Conservation (phyloP, 92 coral and sea anemone species). For the Zoanthus sociatus region DNA sequence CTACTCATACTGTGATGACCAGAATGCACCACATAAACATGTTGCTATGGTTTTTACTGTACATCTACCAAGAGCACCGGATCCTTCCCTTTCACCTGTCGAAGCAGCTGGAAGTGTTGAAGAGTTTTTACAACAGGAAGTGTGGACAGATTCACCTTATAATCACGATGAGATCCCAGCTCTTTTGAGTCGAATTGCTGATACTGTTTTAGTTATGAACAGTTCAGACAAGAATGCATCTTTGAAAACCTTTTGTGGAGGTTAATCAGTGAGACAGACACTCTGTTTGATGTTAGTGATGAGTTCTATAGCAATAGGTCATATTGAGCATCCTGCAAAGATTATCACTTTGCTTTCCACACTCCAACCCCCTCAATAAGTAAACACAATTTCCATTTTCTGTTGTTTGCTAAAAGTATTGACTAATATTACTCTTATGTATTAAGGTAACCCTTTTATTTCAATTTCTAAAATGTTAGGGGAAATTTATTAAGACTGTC, state of each 20-base stretch:
- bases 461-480: no score
- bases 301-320: neutral
- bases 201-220: slow-evolving; percentile 75
- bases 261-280: neutral
- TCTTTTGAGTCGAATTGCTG: slow-evolving; percentile 85
- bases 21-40: slow-evolving; percentile 82
- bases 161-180: slow-evolving; percentile 79
- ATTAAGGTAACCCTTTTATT: no score
- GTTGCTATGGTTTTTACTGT: slow-evolving; percentile 89
- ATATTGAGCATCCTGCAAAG: no score
- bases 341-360: no score
- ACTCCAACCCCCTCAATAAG: no score
- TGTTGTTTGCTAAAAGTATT: no score
- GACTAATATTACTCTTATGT: no score
- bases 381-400: no score
- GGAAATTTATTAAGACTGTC: no score
- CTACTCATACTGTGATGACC: slow-evolving; percentile 88
- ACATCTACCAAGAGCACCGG: slow-evolving; percentile 70
- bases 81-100: slow-evolving; percentile 51
- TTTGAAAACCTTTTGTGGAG: slow-evolving; percentile 19
- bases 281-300: neutral
- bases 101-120: slow-evolving; percentile 83
- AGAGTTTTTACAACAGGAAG: slow-evolving; percentile 65
- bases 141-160: slow-evolving; percentile 72
- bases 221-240: slow-evolving; percentile 65